Conservation (phyloP, 2,113 vertebrate genomes). For the Otus sunia region DNA sequence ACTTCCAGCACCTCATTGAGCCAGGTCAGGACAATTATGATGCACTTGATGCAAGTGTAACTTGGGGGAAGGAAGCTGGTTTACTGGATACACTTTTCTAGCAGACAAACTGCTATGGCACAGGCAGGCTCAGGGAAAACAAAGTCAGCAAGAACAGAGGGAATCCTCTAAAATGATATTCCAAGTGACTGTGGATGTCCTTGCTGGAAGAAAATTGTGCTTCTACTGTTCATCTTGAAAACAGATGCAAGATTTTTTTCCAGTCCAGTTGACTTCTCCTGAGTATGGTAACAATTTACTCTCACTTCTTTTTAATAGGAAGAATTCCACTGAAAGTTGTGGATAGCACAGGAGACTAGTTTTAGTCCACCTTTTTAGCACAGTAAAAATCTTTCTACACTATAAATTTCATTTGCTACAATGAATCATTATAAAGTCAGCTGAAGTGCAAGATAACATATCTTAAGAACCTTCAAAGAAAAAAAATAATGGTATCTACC, state of each 20-base stretch:
- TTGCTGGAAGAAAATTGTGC: not conserved
- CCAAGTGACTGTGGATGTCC: not conserved
- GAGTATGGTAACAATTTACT: not conserved
- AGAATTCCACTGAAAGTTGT: conserved; percentile 2
- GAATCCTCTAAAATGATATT: not conserved
- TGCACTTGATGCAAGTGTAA: not conserved
- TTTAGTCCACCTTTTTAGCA: not conserved
- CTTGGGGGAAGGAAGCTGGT: not conserved
- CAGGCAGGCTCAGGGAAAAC: not conserved
- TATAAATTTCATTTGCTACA: conserved; percentile 41
- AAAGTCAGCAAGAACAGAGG: not conserved
- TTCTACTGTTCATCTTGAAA: not conserved
- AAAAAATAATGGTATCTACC: conserved; percentile 50
- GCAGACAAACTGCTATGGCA: not conserved
- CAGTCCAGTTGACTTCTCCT: not conserved
- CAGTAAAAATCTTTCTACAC: not conserved
- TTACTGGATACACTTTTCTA: not conserved
- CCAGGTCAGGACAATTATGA: not conserved
- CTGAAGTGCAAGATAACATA: conserved; percentile 58
- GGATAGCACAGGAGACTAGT: not conserved
- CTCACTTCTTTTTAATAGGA: not conserved
- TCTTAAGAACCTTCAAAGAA: conserved; percentile 66
- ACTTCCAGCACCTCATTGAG: not conserved
- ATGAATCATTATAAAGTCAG: conserved; percentile 65
- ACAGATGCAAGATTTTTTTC: not conserved